phyloP scores from a whole-genome alignment of 2,797 vertebrate species.

The Periparus ater region DNA sequence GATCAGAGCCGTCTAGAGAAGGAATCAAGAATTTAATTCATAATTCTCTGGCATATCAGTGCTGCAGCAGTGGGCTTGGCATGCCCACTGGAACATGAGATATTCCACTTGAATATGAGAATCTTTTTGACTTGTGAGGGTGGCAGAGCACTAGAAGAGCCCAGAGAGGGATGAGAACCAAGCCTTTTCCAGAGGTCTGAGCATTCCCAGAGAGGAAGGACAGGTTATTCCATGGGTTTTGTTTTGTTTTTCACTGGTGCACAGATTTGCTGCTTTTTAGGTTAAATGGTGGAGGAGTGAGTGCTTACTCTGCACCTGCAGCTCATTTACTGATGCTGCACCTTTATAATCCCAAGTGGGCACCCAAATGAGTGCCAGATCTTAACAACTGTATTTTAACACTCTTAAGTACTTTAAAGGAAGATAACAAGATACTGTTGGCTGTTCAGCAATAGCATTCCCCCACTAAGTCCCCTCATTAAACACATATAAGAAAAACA shows the following conservation, averaged over 20 bases:
- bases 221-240: fast-evolving
- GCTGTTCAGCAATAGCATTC: not conserved
- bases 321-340: not conserved
- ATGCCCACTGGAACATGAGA: not conserved
- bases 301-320: not conserved
- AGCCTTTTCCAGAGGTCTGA: not conserved
- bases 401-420: not conserved
- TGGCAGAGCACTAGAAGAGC: not conserved
- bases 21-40: not conserved
- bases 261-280: not conserved
- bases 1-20: not conserved
- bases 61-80: not conserved
- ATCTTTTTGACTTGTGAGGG: not conserved
- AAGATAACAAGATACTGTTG: not conserved
- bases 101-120: too few relatives aligned
- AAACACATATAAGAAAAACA: not conserved
- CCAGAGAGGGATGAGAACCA: not conserved
- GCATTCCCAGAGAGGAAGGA: fast-evolving
- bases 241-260: too few relatives aligned
- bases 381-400: not conserved
- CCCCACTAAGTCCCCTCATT: not conserved
- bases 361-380: not conserved
- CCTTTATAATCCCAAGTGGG: not conserved
- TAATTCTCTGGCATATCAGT: not conserved
- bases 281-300: not conserved